Evolutionary conservation across 2,888 invertebrate genomes (phyloP).

Genomic region (Dromius quadrimaculatus): DNA sequence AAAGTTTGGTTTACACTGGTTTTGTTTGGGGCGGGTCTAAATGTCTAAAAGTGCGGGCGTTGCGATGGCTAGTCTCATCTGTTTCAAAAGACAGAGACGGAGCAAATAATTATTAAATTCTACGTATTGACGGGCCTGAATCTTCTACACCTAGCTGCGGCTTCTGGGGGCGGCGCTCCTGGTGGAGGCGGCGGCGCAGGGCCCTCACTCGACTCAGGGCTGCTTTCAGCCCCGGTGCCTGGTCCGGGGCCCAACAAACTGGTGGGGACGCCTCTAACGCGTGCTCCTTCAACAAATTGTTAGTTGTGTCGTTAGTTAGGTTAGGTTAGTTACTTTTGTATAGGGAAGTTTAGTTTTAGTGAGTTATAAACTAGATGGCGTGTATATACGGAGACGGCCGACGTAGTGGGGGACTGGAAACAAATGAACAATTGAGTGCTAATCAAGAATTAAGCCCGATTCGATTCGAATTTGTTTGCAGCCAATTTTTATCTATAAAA

Average conservation of each 20-base stretch:
- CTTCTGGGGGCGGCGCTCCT: conserved; percentile 64
- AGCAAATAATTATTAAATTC: no score
- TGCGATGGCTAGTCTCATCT: background rate
- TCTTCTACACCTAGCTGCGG: conserved; percentile 64
- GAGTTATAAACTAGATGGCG: background rate
- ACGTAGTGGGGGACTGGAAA: conserved; percentile 2
- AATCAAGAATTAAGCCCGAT: no score
- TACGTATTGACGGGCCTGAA: conserved; percentile 65
- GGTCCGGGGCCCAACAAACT: conserved; percentile 65
- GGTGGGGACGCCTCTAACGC: conserved; percentile 65
- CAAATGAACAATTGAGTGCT: no score
- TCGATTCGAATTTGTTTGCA: no score
- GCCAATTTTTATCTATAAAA: no score
- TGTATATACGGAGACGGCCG: background rate
- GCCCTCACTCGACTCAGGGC: conserved; percentile 60
- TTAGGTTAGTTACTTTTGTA: no score
- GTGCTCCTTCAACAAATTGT: conserved; percentile 61
- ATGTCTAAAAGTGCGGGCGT: background rate
- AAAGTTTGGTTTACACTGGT: background rate
- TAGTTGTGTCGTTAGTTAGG: background rate
- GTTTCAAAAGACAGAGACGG: no score
- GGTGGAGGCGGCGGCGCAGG: conserved; percentile 64
- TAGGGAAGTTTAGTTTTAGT: background rate
- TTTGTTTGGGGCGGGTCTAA: background rate
- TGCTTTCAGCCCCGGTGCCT: conserved; percentile 58